These are phyloP conservation scores for Micrasema longulum DNA, from an alignment of 1,140 invertebrate genomes.

Conservation along the genomic window DNA sequence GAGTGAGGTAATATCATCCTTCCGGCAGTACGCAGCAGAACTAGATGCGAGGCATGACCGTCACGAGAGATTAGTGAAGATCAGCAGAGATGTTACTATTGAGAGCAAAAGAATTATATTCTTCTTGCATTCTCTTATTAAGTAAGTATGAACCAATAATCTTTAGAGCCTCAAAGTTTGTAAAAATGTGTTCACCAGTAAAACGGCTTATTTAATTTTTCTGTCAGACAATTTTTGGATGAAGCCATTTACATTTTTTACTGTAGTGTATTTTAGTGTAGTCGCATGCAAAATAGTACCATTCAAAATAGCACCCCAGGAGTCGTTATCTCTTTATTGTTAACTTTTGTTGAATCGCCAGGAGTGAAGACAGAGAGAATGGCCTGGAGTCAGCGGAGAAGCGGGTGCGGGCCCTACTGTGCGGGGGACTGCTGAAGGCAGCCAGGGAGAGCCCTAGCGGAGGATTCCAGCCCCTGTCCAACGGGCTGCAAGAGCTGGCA, in stretches of 20 bases:
- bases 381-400: conserved; percentile 66
- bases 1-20: conserved; percentile 73
- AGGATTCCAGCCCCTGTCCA: conserved; percentile 77
- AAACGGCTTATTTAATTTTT: too few species aligned
- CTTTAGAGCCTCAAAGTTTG: too few species aligned
- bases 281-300: too few species aligned
- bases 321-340: too few species aligned
- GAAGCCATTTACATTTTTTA: too few species aligned
- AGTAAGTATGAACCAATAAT: too few species aligned
- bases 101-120: conserved; percentile 93
- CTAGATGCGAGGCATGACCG: conserved; percentile 87
- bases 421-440: conserved; percentile 74
- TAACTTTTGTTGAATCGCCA: too few species aligned
- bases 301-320: too few species aligned
- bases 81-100: conserved; percentile 90
- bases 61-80: conserved; percentile 86
- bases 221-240: too few species aligned
- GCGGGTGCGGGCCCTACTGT: conserved; percentile 72
- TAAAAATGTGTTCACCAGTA: too few species aligned
- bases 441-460: conserved; percentile 75
- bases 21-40: conserved; percentile 75
- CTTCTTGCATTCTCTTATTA: conserved; percentile 79
- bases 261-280: too few species aligned
- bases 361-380: conserved; percentile 3
- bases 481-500: conserved; percentile 88